Percentiles rank a stretch among this genome's conserved stretches.
phyloP scores from a whole-genome alignment of 2,797 vertebrate genomes.

The Pelochelys cantorii region DNA sequence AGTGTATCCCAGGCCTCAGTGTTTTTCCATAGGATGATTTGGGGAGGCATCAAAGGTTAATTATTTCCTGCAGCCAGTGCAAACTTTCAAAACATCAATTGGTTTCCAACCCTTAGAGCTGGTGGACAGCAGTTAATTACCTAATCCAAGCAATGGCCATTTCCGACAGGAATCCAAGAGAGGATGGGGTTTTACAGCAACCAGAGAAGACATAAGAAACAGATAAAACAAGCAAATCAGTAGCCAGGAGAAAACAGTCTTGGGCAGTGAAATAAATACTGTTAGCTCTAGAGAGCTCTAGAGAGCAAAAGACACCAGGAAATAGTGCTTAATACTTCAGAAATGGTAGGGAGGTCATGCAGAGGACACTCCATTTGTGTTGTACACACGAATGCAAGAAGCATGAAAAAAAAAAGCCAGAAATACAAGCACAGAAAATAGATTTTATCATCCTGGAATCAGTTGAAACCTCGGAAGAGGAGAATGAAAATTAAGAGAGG shows the following conservation, averaged over 20 bases:
- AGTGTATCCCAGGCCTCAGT: background rate
- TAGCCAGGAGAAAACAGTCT: slow-evolving; percentile 13
- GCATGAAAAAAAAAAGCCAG: background rate
- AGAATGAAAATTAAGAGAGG: background rate
- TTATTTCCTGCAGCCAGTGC: background rate
- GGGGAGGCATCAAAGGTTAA: background rate
- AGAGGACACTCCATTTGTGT: background rate
- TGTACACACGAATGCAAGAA: background rate
- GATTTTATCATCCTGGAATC: background rate
- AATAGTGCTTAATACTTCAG: background rate
- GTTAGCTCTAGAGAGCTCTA: background rate
- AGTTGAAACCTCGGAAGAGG: background rate
- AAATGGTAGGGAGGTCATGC: background rate
- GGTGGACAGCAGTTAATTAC: slow-evolving; percentile 36
- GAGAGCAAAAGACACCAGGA: background rate
- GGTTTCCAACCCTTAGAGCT: slow-evolving; percentile 44
- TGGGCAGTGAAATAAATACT: slow-evolving; percentile 1
- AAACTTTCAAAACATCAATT: slow-evolving; percentile 38
- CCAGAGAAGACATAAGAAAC: slow-evolving; percentile 33
- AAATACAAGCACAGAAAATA: background rate
- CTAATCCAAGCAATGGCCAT: slow-evolving; percentile 15
- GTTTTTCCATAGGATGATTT: background rate
- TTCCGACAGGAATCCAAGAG: slow-evolving; percentile 12
- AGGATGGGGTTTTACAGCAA: background rate
- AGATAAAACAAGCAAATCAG: slow-evolving; percentile 9